Base-by-base conservation (phyloP, 1,140 invertebrate species). In the Ceratosolen fusciceps region DNA sequence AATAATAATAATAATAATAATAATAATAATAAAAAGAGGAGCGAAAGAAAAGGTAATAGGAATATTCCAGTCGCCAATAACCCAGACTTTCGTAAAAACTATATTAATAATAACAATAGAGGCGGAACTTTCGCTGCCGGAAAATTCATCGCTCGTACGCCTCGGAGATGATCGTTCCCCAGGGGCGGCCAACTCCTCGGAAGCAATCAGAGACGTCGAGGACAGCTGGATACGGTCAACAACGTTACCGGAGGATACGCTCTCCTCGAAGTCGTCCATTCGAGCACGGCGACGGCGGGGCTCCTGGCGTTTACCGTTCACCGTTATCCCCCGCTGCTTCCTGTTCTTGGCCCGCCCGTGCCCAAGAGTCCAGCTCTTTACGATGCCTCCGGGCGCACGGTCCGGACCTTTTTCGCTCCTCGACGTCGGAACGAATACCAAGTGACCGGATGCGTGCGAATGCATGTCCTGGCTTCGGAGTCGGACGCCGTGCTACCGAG, bases 251-350 rank as follows among this genome's bases (percentile, higher is more conserved):
- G 31, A n/a, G 26, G 54, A 58, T 58, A 58, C 24, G 58, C 31
- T 37, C 16, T 19, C 60, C 31, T 10, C 60, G 60, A 14, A 1
- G 19, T 31, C 60, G 16, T 43, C 39, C 39, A 21, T 2, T n/a
- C 60, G 31, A 37, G 29, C 60, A 19, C 7, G 5, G n/a, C 60
- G 34, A 65, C 60, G 14, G 2, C 58, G 58, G 34, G 14, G 8
- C 9, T 39, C 14, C 67, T 43, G 37, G 14, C 37, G 37, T 29
- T 47, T 47, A 26, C n/a, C n/a, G 37, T 68, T 68, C n/a, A 68
- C 67, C 67, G 67, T 68, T 68, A 68, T 47, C 37, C 39, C 39
- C 26, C 56, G 49, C 24, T 26, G 67, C 34, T 68, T 68, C 67
- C 70, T 72, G 70, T 49, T 39, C 62, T 67, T 39, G 19, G 16